Evolutionary conservation across 2,888 invertebrate genomes (phyloP), one percentile per base, ranked within the genome.

Genomic region (Spodoptera littoralis): DNA sequence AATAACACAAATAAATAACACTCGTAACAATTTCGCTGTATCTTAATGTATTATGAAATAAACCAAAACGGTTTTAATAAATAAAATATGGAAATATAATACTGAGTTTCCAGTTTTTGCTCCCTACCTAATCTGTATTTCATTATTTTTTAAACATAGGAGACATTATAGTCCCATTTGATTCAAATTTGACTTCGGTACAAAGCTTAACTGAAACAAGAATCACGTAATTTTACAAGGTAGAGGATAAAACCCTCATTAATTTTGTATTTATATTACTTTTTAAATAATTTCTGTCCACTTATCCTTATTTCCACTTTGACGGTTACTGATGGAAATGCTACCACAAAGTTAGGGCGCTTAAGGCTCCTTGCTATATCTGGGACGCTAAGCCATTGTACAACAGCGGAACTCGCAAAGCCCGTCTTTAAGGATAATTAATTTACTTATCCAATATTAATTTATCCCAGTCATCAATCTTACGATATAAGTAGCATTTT

Each of bases 401-500:
- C 55, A 51, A 43, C 30, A 9, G 27, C 30, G 51, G 13, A 72
- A 30, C 52, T 42, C 44, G 55, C 41, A 24, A 18, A 59, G 45
- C 22, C 53, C 42, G 41, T 55, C 51, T 54, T 68, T 49, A 69
- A 51, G 44, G 51, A 50, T 76, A 76, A 75, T 69, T 63, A 73
- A 71, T 67, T 73, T 53, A 67, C 49, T 66, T 59, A 63, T 50
- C 51, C 51, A 45, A 60, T 56, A 76, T 72, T 64, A 56, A 76
- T 64, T 63, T 53, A 59, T 71, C 59, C 42, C 11, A 55, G 47
- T 53, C 72, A 67, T 71, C 41, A 58, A 71, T 76, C 72, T 71
- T 60, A 42, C 13, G 42, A 42, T 58, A 55, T 71, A 47, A 66
- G 30, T 52, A 4, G 11, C 5, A 6, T 30, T 49, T 4, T 42